Base-by-base conservation (phyloP, 2,113 vertebrate species). In the Pogona vitticeps region DNA sequence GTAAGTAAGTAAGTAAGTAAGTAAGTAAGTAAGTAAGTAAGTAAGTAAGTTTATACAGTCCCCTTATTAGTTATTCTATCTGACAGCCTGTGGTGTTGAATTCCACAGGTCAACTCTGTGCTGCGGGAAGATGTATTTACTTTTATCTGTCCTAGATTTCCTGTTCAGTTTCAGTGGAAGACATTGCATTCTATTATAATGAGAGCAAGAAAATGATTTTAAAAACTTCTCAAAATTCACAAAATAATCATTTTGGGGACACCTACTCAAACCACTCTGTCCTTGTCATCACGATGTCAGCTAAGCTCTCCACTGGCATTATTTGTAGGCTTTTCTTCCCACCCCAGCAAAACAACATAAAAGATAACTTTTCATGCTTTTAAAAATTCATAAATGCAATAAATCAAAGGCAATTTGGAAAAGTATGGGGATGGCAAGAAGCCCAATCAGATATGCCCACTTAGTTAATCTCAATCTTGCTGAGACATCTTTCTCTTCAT, bases 351-450 rank as follows among this genome's bases (percentile, higher is more conserved):
- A 65, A 65, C 52, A 13, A 76, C 78, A 68, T 78, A 56, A n/a
- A 83, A 89, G 94, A 79, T 89, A 92, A 75, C 71, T 92, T 91
- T 65, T 70, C 42, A 52, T 63, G 88, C 90, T 93, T 96, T 68
- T 97, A 93, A 40, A 92, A 95, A 92, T 73, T 92, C 91, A 90
- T 93, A 94, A 92, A 91, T 89, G 79, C 40, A 89, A 93, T 2
- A 58, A 93, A 90, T 91, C 86, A 90, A 92, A 93, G 88, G 91
- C 92, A 90, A 86, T 88, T 93, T 94, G 90, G 90, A 93, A 91
- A 89, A 91, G 65, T 90, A 86, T 36, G 59, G 58, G 10, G 1
- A 38, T 88, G 89, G 92, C 85, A 82, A 58, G 81, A 84, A 88
- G 91, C 92, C 90, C 73, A 72, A 14, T 1, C 3, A 26, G 87